Base-by-base conservation (phyloP, 1,140 invertebrate species). In the Conus betulinus region DNA sequence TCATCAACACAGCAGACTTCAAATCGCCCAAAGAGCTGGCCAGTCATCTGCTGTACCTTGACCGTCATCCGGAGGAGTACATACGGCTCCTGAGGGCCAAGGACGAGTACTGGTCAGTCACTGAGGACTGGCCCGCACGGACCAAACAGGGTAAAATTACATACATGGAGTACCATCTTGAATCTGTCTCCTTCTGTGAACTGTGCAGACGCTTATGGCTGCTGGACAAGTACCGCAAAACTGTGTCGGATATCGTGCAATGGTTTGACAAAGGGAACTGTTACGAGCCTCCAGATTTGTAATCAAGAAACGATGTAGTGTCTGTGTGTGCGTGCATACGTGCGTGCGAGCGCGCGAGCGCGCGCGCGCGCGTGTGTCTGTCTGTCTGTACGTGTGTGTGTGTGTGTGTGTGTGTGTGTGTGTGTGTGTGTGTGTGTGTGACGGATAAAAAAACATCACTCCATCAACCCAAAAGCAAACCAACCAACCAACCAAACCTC, bases 1-100 rank as follows among this genome's bases (percentile, higher is more conserved):
- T 81, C 51, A 90, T 91, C 81, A 87, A 90, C 88, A 88, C 88
- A 17, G 76, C 74, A 0, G 87, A 91, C 87, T 92, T 85, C 84
- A 11, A 51, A 20, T 81, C 87, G 5, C 76, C 88, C 23, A 88
- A 87, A 71, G 85, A 89, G 6, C 79, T 92, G 55, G 91, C 91
- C 3, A 84, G 88, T 10, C 87, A 90, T 84, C 57, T 91, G 0
- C n/a, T 87, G 63, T 89, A 90, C 81, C 84, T 92, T 17, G 90
- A 87, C 87, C 13, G 51, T 8, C 84, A 91, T 82, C 55, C 51
- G 39, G 78, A 83, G 52, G 83, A 87, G 78, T 91, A 91, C 55
- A 39, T 88, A 15, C 27, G 52, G 55, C 57, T 88, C 63, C 81
- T 90, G 5, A n/a, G 55, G 39, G 71, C 78, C 53, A 90, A 90